A percentile compares a stretch with the other conserved stretches of the same genome.
These are phyloP conservation scores for Aphis gossypii DNA, from an alignment of 1,140 invertebrate genomes.

Conservation along the genomic window DNA sequence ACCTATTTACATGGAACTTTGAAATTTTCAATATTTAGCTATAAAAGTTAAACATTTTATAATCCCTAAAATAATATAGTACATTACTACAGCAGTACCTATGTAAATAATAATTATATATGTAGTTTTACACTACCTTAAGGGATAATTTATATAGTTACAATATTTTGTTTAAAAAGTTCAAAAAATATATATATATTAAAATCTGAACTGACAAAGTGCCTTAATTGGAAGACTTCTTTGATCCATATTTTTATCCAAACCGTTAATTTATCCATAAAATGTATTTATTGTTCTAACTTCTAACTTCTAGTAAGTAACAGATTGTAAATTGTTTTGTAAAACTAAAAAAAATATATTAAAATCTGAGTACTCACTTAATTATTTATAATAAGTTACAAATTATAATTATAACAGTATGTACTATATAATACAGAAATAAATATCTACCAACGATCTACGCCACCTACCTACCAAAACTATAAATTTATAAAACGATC, in stretches of 20 bases:
- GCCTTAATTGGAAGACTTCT: too few relatives aligned
- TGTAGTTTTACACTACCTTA: background rate
- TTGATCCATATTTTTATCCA: background rate
- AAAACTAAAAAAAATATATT: background rate
- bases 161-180: constrained; percentile 8
- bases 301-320: background rate
- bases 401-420: too few relatives aligned
- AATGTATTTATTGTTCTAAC: background rate
- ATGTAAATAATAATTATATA: background rate
- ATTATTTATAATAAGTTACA: too few relatives aligned
- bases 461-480: background rate
- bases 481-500: background rate
- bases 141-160: constrained; percentile 4
- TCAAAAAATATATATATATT: background rate
- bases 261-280: background rate
- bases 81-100: background rate
- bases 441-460: background rate
- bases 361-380: too few relatives aligned
- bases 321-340: background rate
- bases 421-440: background rate
- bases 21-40: too few relatives aligned
- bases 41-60: too few relatives aligned
- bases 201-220: background rate
- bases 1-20: too few relatives aligned
- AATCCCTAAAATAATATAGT: too few relatives aligned